Conservation (phyloP, 2,113 vertebrate genomes). For the Alligator sinensis region DNA sequence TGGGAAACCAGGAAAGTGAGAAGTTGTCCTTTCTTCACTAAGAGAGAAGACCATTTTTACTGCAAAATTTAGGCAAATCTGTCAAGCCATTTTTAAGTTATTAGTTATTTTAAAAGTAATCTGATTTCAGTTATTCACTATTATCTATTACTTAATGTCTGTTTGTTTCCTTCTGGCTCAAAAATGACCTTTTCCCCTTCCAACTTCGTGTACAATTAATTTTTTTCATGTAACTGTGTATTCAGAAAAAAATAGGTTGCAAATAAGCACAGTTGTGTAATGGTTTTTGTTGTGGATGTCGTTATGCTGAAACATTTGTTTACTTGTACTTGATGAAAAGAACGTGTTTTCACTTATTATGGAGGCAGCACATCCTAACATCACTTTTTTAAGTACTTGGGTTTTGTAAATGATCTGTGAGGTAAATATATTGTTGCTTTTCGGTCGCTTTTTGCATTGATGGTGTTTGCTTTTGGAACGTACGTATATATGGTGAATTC, state of each 20-base stretch:
- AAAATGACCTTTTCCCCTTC: constrained; percentile 2
- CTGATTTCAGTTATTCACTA: background rate
- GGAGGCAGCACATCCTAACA: background rate
- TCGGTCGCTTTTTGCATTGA: background rate
- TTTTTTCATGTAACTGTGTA: background rate
- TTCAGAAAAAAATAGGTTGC: background rate
- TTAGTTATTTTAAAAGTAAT: background rate
- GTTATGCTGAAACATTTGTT: background rate
- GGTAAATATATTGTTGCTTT: background rate
- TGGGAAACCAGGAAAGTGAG: background rate
- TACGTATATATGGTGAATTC: background rate
- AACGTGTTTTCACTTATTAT: background rate
- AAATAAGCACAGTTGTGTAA: constrained; percentile 6
- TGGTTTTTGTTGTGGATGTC: background rate
- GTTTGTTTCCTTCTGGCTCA: background rate
- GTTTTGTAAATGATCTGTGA: background rate
- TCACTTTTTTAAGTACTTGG: background rate
- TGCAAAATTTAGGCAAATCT: background rate
- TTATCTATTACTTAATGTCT: background rate
- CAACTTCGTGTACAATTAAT: background rate
- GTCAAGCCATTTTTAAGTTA: background rate
- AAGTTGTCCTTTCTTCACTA: background rate
- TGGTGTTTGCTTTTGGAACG: background rate
- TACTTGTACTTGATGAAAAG: background rate
- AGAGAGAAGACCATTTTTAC: background rate